A percentile compares a stretch with the other conserved stretches of the same genome.
Conservation (phyloP, 2,888 invertebrate species). For the Microctonus aethiopoides region DNA sequence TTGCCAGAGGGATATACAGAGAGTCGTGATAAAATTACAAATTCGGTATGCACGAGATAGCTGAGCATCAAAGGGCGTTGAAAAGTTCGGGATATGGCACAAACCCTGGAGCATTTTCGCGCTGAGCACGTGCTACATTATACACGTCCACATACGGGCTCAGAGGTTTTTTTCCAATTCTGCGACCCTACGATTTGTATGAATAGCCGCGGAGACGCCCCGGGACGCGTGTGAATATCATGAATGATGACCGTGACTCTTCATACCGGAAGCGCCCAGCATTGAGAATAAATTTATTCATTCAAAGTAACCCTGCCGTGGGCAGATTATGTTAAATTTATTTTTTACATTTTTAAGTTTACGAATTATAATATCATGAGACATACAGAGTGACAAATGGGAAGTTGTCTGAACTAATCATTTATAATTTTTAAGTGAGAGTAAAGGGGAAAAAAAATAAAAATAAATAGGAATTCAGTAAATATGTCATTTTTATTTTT, state of each 20-base stretch:
- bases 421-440: too few species aligned
- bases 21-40: slow-evolving; percentile 25
- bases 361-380: too few species aligned
- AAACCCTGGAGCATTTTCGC: neutral
- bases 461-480: too few species aligned
- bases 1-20: slow-evolving; percentile 10
- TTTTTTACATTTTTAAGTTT: neutral
- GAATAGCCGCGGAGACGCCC: slow-evolving; percentile 31
- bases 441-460: too few species aligned
- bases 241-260: slow-evolving; percentile 39
- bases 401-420: too few species aligned
- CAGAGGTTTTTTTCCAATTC: slow-evolving; percentile 7
- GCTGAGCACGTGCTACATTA: slow-evolving; percentile 33
- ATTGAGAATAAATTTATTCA: slow-evolving; percentile 17
- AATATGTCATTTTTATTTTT: too few species aligned
- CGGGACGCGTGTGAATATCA: slow-evolving; percentile 36
- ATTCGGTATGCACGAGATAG: slow-evolving; percentile 6
- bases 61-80: neutral
- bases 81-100: neutral
- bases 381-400: too few species aligned
- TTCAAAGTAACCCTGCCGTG: neutral
- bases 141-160: slow-evolving; percentile 23
- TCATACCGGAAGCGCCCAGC: slow-evolving; percentile 31
- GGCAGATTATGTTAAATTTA: slow-evolving; percentile 32
- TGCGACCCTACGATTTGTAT: slow-evolving; percentile 32